Base-by-base conservation (phyloP, 2,113 vertebrate genomes). In the Alaudala cheleensis region DNA sequence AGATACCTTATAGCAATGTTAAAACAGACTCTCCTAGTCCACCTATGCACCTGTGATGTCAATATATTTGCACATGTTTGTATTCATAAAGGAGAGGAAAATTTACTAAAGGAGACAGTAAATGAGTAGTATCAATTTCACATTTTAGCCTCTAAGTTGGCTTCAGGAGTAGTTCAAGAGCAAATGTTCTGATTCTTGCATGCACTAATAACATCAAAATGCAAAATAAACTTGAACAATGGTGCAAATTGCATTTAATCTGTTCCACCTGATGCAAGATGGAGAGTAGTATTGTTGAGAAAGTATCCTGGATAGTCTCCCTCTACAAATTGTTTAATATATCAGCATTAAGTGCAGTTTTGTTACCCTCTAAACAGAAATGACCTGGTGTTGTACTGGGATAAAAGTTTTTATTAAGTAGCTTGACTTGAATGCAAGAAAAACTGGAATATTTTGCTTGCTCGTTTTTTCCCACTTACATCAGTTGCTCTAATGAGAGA, bases 311-410 rank as follows among this genome's bases (percentile, higher is more conserved):
- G 89, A 82, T 91, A 64, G 3, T 76, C 14, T 88, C 6, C 18
- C 34, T 64, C 49, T 90, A 44, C 13, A 90, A 88, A 64, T 51
- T 83, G 50, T 91, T 91, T 61, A 49, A 65, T 90, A 28, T 7
- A 87, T 66, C 37, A 90, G 14, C 2, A 11, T 25, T 81, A 31
- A 31, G 22, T 66, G 64, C 47, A 58, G 92, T 72, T 85, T 42
- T 60, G 65, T 89, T 76, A 84, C 53, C 37, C 31, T 56, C 69
- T 66, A 65, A 95, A 92, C 45, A 92, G 78, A 93, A 93, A 60
- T 53, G 17, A 72, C 21, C 44, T 33, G 10, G 9, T 60, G 12
- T 31, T 51, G 8, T 61, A 56, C 14, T 5, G 70, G 47, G 51
- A 60, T 29, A 17, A 65, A 58, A 57, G 64, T 77, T 34, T 91